Conservation (phyloP, 2,113 vertebrate species). For the Rhinichthys klamathensis region DNA sequence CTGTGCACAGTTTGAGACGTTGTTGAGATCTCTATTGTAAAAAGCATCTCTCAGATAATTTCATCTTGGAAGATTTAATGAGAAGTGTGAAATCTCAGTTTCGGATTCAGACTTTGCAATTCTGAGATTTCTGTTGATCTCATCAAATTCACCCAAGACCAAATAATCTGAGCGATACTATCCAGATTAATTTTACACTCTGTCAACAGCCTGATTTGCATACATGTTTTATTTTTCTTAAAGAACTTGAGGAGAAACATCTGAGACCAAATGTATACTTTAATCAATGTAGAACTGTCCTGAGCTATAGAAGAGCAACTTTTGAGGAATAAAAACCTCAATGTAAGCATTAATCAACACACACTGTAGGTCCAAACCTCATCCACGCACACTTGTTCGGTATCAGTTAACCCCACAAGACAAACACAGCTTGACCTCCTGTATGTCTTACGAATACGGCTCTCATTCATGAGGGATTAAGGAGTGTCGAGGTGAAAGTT, state of each 20-base stretch:
- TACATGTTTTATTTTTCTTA: background rate
- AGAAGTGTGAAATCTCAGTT: background rate
- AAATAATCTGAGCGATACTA: background rate
- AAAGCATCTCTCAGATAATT: background rate
- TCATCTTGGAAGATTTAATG: background rate
- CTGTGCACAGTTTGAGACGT: background rate
- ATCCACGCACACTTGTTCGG: background rate
- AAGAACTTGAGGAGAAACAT: background rate
- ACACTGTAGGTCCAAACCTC: background rate
- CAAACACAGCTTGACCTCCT: constrained; percentile 17
- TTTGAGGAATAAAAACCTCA: background rate
- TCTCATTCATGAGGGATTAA: constrained; percentile 35
- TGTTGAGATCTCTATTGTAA: background rate
- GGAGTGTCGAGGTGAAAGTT: constrained; percentile 43
- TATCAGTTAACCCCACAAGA: constrained; percentile 25
- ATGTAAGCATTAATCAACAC: background rate
- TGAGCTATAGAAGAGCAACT: background rate
- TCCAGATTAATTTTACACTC: background rate
- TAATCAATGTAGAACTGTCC: background rate
- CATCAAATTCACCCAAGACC: too few relatives aligned
- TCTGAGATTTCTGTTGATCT: background rate
- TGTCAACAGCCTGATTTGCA: background rate
- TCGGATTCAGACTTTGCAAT: background rate
- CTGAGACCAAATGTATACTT: background rate
- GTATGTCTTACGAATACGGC: constrained; percentile 19